Evolutionary conservation across 2,888 invertebrate genomes (phyloP).

Genomic region (Meghimatium bilineatum): DNA sequence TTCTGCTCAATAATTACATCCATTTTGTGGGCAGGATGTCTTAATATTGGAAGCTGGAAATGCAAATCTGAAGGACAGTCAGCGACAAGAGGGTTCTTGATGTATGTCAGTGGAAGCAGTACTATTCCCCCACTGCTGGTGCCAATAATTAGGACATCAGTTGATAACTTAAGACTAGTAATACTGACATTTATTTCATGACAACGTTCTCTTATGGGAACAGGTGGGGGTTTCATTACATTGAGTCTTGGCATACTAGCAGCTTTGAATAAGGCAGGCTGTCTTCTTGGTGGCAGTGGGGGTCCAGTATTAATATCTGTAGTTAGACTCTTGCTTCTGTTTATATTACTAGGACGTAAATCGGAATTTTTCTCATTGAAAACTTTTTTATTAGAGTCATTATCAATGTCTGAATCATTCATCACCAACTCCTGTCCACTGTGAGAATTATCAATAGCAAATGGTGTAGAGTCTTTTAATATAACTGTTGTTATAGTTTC

Average conservation of each 20-base stretch:
- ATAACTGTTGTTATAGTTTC: neutral
- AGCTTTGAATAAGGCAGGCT: neutral
- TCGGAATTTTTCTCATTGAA: neutral
- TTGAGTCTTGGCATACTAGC: constrained; percentile 6
- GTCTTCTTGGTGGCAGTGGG: neutral
- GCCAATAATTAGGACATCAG: constrained; percentile 62
- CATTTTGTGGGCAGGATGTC: constrained; percentile 22
- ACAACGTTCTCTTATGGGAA: neutral
- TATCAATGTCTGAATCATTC: neutral
- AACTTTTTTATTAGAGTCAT: neutral
- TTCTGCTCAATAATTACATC: neutral
- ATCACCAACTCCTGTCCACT: neutral
- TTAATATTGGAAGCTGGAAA: neutral
- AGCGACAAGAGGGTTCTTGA: neutral
- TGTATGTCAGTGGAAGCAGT: constrained; percentile 9
- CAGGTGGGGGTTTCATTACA: neutral
- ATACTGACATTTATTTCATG: constrained; percentile 2
- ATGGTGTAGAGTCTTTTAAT: neutral
- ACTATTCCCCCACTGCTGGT: constrained; percentile 63
- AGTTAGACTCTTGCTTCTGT: neutral
- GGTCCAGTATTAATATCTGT: neutral
- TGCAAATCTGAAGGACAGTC: neutral
- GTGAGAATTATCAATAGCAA: neutral
- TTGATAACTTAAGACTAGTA: constrained; percentile 13
- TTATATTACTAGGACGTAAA: neutral